These are phyloP conservation scores for Laterallus jamaicensis DNA, from an alignment of 2,113 vertebrate genomes.

Conservation along the genomic window DNA sequence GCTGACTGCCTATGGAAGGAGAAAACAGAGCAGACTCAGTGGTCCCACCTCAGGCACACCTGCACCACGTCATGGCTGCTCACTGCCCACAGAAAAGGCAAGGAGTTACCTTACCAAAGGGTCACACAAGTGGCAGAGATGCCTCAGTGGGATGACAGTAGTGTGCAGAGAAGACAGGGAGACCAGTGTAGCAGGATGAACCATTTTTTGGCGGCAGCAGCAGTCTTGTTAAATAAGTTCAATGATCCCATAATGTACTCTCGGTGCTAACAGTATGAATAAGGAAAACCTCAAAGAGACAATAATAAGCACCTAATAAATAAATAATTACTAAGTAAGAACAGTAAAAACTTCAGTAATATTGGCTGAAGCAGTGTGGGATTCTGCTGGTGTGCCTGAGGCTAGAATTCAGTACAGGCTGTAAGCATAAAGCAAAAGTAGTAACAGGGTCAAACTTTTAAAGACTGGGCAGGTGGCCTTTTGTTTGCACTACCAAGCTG, in stretches of 20 bases:
- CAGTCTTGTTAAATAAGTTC: neutral
- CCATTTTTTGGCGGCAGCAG: neutral
- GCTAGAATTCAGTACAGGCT: neutral
- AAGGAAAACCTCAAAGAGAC: neutral
- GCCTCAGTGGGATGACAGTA: neutral
- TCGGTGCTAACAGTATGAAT: neutral
- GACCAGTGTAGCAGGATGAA: neutral
- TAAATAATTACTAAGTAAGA: neutral
- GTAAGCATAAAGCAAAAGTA: neutral
- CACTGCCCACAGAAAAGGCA: accelerated
- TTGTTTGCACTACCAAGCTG: neutral
- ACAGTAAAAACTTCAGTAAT: neutral
- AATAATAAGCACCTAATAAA: neutral
- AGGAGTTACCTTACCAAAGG: neutral
- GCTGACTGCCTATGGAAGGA: neutral
- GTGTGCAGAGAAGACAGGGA: neutral
- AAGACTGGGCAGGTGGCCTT: neutral
- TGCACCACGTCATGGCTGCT: neutral
- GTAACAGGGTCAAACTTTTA: neutral
- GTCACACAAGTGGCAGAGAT: accelerated
- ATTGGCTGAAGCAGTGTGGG: neutral
- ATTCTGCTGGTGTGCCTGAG: neutral
- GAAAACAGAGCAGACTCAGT: neutral
- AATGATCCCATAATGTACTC: too few relatives aligned
- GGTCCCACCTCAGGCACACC: neutral